Evolutionary conservation across 2,888 invertebrate genomes (phyloP).

Genomic region (Dromius quadrimaculatus): DNA sequence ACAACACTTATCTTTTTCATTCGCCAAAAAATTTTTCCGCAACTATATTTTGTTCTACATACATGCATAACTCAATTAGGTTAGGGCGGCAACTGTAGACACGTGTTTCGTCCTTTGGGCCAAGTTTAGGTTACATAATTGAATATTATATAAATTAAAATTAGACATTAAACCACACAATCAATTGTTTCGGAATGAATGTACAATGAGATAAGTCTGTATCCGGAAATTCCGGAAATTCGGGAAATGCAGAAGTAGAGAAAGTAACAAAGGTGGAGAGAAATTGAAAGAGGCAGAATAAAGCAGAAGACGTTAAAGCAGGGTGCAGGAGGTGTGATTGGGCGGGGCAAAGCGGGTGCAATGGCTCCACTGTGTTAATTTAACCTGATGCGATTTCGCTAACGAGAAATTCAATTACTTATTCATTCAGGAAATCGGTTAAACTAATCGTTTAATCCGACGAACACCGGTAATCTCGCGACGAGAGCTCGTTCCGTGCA

Average conservation of each 20-base stretch:
- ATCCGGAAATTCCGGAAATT: too few species aligned
- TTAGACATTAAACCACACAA: too few species aligned
- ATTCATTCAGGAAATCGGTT: constrained; percentile 49
- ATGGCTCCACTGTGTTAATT: constrained; percentile 44
- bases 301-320: constrained; percentile 3
- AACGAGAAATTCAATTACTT: constrained; percentile 51
- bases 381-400: constrained; percentile 50
- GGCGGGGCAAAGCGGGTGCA: constrained; percentile 29
- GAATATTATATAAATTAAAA: too few species aligned
- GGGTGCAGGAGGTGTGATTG: constrained; percentile 16
- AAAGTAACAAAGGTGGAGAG: background rate
- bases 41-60: too few species aligned
- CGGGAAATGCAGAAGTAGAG: background rate
- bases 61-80: too few species aligned
- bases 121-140: too few species aligned
- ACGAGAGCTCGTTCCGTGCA: constrained; percentile 29
- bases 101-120: too few species aligned
- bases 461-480: constrained; percentile 44
- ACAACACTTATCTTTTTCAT: too few species aligned
- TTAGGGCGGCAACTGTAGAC: too few species aligned
- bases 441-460: constrained; percentile 49
- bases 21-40: too few species aligned
- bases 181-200: too few species aligned
- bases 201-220: too few species aligned
- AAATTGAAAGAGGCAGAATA: background rate